Evolutionary conservation across 2,113 vertebrate genomes (phyloP).

Genomic region (Oreochromis aureus): DNA sequence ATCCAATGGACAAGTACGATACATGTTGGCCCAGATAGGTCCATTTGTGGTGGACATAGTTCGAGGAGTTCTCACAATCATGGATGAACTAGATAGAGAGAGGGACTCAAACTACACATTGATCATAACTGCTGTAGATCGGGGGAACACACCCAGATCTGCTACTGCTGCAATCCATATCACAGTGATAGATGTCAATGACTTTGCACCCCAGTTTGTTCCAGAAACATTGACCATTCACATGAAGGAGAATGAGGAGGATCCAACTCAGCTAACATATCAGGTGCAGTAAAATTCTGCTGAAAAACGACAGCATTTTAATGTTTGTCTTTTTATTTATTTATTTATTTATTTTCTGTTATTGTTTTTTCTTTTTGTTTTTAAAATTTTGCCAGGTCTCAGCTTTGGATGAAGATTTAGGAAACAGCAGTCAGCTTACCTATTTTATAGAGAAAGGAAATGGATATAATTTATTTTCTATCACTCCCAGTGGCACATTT

Average conservation of each 20-base stretch:
- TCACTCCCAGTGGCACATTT: slow-evolving; percentile 38
- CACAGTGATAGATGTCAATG: slow-evolving; percentile 53
- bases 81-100: slow-evolving; percentile 66
- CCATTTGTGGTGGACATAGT: slow-evolving; percentile 63
- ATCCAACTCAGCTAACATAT: neutral
- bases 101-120: slow-evolving; percentile 35
- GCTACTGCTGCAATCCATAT: slow-evolving; percentile 24
- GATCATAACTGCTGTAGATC: slow-evolving; percentile 28
- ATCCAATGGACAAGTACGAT: slow-evolving; percentile 61
- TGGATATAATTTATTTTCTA: slow-evolving; percentile 24
- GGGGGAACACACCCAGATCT: slow-evolving; percentile 27
- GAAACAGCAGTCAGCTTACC: slow-evolving; percentile 39
- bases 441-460: slow-evolving; percentile 40
- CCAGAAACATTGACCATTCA: slow-evolving; percentile 32
- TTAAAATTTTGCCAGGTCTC: slow-evolving; percentile 26
- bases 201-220: slow-evolving; percentile 43
- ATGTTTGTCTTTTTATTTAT: neutral
- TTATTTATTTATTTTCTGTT: neutral
- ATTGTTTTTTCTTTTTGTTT: neutral
- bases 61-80: slow-evolving; percentile 59
- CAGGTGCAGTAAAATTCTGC: slow-evolving; percentile 26
- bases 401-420: slow-evolving; percentile 57
- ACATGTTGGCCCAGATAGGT: slow-evolving; percentile 31
- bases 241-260: slow-evolving; percentile 39
- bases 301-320: neutral